Evolutionary conservation across 2,113 vertebrate species (phyloP), one percentile per base, ranked within the genome.

Genomic region (Pseudonaja textilis): DNA sequence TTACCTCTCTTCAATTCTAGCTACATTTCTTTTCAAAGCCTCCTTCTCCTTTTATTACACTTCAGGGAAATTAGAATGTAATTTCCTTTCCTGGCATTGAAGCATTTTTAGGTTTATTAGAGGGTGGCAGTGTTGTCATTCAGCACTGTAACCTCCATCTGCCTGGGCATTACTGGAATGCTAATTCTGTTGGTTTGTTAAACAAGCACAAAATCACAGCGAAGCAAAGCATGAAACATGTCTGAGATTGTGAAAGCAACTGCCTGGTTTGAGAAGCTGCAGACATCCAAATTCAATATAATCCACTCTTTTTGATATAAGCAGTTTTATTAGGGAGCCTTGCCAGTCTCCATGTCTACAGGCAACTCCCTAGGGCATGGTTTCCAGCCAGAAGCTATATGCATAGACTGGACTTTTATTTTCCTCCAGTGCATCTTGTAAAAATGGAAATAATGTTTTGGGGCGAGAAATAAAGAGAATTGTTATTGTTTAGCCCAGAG

Each of bases 271-370:
- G 45, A 55, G 11, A 87, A 39, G 34, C 74, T 87, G 34, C 26
- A 54, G 47, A 50, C 90, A 29, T n/a, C 42, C 88, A 89, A 39
- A 69, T 93, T 93, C 91, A 91, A 69, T 29, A 47, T 89, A 56
- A 89, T 87, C 69, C 85, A 85, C 56, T 85, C 55, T 47, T 42
- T 89, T 91, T 91, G 1, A 92, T 69, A 47, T 45, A 92, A 92
- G 34, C 45, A 85, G 18, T 91, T 57, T 56, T 45, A 11, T 93
- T 92, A 47, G 34, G 50, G 69, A 69, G 89, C 50, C 93, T 55
- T 54, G 26, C 25, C 34, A 55, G 69, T 22, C 47, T 89, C 47
- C 3, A 6, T 90, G 92, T 39, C 90, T 86, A 25, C 52, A 86
- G 81, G 34, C 56, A 54, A 42, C 20, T 12, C 91, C 64, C 61